Base-by-base conservation (phyloP, 1,140 invertebrate genomes). In the Aphis craccivora region DNA sequence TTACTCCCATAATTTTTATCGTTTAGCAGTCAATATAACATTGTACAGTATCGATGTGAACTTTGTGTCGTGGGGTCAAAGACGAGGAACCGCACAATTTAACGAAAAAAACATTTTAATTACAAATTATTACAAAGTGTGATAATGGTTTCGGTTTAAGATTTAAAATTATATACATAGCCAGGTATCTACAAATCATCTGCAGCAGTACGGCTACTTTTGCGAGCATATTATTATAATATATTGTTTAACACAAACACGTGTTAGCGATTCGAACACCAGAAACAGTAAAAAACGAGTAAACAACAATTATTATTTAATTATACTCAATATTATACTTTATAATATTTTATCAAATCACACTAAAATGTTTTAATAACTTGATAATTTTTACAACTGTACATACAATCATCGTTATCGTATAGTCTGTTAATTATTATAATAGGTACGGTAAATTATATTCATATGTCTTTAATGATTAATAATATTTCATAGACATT, bases 71-170 rank as follows among this genome's bases (percentile, higher is more conserved):
- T 5, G 86, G 86, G 86, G 86, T 87, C 45, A 87, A 87, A 48
- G 30, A 87, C 43, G 86, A 87, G 30, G 43, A 87, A 37, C 43
- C 43, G 86, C 45, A 87, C 35, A 48, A 87, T 87, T 48, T 14
- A 20, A 87, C 25, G 43, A 43, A 86, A 86, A 84, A 86, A 76
- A 76, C 60, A 76, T n/a, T 76, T 76, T 40, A 84, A 84, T 84
- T 84, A 87, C 30, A 87, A 45, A 40, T 84, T 45, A 86, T 86
- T 43, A 86, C 3, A 87, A 87, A 45, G 84, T 48, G 43, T n/a
- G 84, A 87, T 87, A 87, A 48, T 86, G 8, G 60, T 76, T 76
- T 76, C 18, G 60, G n/a, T 76, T 76, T n/a, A n/a, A n/a, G 0
- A 35, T 6, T n/a, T 76, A 76, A n/a, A 11, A 76, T n/a, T 23